Evolutionary conservation across 2,888 invertebrate genomes (phyloP).

Genomic region (Morpho achilles): DNA sequence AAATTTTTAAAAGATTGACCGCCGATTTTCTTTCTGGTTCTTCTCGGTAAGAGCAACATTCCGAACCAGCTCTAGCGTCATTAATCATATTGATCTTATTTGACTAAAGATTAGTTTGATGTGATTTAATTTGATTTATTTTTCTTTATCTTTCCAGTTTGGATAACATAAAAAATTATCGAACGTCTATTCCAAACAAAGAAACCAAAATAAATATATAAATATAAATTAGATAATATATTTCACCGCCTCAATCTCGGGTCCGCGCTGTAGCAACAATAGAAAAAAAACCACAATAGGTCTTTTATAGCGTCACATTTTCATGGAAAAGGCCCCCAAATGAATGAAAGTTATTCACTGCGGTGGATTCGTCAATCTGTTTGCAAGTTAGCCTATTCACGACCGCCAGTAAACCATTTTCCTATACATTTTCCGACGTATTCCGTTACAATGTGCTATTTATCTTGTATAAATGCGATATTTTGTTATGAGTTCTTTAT

Average conservation of each 20-base stretch:
- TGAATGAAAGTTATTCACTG: conserved; percentile 20
- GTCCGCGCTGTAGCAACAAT: conserved; percentile 8
- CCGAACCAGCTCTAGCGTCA: too few relatives aligned
- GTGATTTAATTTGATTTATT: too few relatives aligned
- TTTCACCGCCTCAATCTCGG: conserved; percentile 1
- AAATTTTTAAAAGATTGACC: too few relatives aligned
- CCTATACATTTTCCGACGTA: conserved; percentile 1
- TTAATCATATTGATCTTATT: too few relatives aligned
- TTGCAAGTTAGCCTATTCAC: conserved; percentile 21
- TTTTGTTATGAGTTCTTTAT: not conserved
- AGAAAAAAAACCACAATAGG: conserved; percentile 23
- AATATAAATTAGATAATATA: not conserved
- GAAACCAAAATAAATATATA: too few relatives aligned
- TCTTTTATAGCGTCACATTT: conserved; percentile 23
- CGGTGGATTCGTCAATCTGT: conserved; percentile 21
- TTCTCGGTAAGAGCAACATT: too few relatives aligned
- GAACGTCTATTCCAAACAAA: too few relatives aligned
- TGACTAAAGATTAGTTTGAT: too few relatives aligned
- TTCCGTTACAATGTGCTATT: conserved; percentile 8
- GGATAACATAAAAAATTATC: too few relatives aligned
- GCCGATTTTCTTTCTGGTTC: too few relatives aligned
- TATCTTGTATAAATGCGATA: conserved; percentile 9
- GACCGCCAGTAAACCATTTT: conserved; percentile 18
- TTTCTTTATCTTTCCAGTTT: too few relatives aligned
- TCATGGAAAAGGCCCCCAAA: conserved; percentile 14